Percentiles rank a stretch among this genome's conserved stretches.
Conservation (phyloP, 1,140 invertebrate genomes). For the Drosophila bocki region DNA sequence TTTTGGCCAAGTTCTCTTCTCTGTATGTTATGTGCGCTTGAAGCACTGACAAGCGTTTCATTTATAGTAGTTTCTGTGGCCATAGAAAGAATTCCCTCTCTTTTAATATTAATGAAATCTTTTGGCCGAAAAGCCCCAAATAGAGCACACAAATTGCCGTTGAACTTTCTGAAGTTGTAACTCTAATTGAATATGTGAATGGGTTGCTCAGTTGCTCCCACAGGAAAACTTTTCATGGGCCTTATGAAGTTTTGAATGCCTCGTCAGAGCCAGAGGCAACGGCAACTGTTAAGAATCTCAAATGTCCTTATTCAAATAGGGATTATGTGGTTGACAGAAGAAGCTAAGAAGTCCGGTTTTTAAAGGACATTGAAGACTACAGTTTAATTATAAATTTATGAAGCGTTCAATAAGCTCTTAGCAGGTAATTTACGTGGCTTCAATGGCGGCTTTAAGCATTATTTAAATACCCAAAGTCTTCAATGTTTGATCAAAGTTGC, state of each 20-base stretch:
- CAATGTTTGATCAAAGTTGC: constrained; percentile 45
- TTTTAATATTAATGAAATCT: constrained; percentile 79
- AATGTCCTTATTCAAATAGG: constrained; percentile 8
- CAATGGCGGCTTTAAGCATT: neutral
- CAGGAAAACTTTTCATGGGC: constrained; percentile 22
- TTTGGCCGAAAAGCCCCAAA: constrained; percentile 51
- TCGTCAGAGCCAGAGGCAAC: constrained; percentile 15
- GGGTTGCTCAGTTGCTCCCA: neutral
- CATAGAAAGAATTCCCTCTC: constrained; percentile 37
- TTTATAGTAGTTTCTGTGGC: constrained; percentile 59
- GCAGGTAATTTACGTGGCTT: neutral
- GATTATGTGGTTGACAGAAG: neutral
- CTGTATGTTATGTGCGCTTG: constrained; percentile 11
- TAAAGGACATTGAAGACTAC: neutral
- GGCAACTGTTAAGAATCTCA: constrained; percentile 5
- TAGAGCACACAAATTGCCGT: constrained; percentile 56
- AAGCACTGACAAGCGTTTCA: constrained; percentile 68
- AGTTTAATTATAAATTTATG: neutral
- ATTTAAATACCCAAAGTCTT: constrained; percentile 22
- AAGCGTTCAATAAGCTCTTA: neutral
- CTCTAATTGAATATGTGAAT: constrained; percentile 73
- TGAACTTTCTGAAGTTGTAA: constrained; percentile 56
- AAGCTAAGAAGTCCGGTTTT: neutral
- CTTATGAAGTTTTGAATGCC: constrained; percentile 50
- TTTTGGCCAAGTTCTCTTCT: constrained; percentile 41